A percentile compares a stretch with the other conserved stretches of the same genome.
Conservation (phyloP, 2,113 vertebrate genomes). For the Aphelocoma coerulescens region DNA sequence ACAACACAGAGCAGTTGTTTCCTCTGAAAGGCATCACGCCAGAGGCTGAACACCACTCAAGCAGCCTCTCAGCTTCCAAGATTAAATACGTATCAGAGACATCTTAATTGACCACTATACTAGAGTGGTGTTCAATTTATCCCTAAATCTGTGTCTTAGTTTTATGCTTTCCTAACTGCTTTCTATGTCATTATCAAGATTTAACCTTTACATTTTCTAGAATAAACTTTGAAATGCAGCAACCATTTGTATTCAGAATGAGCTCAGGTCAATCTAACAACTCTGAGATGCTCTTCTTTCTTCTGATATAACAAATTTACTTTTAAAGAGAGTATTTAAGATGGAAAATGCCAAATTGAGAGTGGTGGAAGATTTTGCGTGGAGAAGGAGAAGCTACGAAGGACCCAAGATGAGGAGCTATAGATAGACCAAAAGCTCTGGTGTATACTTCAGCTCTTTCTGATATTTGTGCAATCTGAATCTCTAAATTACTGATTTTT, state of each 20-base stretch:
- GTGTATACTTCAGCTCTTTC: background rate
- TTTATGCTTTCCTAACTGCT: background rate
- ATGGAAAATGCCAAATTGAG: background rate
- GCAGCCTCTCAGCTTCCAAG: background rate
- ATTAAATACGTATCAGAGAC: background rate
- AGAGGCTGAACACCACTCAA: background rate
- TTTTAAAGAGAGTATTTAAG: background rate
- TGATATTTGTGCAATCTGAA: background rate
- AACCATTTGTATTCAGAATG: background rate
- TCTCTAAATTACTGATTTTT: background rate
- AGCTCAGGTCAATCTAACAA: background rate
- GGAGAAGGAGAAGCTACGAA: background rate
- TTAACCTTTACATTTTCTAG: background rate
- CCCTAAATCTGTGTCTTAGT: background rate
- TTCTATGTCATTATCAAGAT: background rate
- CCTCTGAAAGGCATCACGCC: background rate
- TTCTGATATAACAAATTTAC: background rate
- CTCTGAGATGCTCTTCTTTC: background rate
- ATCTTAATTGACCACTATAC: background rate
- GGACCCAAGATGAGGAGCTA: background rate
- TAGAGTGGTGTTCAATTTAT: background rate
- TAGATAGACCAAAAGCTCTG: background rate
- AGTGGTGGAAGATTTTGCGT: background rate
- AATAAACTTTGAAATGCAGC: background rate
- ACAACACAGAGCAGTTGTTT: background rate